Evolutionary conservation across 2,113 vertebrate species (phyloP).

Genomic region (Eudyptes chrysolophus): DNA sequence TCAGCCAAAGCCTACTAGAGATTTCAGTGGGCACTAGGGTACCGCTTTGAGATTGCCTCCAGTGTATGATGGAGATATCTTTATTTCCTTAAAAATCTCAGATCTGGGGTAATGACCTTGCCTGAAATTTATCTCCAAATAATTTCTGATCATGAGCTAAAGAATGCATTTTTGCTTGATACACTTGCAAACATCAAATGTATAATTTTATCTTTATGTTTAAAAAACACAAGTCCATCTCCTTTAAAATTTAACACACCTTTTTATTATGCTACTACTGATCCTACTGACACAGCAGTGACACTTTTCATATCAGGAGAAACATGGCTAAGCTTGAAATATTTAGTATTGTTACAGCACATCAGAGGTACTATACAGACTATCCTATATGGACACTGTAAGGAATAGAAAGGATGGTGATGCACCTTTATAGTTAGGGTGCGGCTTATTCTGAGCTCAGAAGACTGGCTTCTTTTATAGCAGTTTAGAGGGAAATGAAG

Average conservation of each 20-base stretch:
- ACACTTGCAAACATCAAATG: not conserved
- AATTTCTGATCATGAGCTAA: not conserved
- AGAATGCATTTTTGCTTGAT: not conserved
- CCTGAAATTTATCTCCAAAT: not conserved
- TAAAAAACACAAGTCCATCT: not conserved
- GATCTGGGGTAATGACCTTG: not conserved
- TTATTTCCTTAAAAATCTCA: not conserved
- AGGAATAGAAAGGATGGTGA: not conserved
- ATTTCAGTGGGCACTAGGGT: not conserved
- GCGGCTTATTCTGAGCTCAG: not conserved
- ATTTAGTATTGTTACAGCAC: not conserved
- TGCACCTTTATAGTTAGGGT: not conserved
- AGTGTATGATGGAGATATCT: not conserved
- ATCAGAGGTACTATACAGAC: not conserved
- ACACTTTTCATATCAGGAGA: not conserved
- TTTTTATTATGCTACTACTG: not conserved
- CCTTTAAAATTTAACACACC: not conserved
- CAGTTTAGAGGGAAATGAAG: not conserved
- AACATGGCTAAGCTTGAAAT: not conserved
- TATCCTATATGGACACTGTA: not conserved
- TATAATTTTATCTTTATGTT: not conserved
- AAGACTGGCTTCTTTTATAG: not conserved
- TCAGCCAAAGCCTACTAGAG: not conserved
- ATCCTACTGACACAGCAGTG: not conserved
- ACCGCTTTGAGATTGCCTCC: not conserved